Evolutionary conservation across 2,888 invertebrate species (phyloP), one percentile per base, ranked within the genome.

Genomic region (Bombylius discolor): DNA sequence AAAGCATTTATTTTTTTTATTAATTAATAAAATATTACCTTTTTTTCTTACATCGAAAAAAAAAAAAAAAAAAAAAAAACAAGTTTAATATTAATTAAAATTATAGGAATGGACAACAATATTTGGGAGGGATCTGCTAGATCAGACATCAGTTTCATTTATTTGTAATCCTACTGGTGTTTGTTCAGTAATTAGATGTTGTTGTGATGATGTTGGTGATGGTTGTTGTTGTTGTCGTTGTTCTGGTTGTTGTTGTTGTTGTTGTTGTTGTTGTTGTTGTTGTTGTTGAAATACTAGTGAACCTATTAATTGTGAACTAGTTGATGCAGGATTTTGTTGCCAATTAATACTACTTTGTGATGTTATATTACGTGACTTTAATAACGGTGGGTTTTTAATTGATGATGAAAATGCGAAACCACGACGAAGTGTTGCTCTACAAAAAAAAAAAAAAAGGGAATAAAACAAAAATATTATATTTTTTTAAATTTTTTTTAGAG

Each of bases 341-440:
- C 70, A 73, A 61, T 70, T 71, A 61, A 74, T 70, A 64, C 74
- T 74, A 63, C 68, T 72, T 64, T 74, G 73, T 59, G 82, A 79
- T 65, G 79, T 81, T 50, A 88, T 82, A 68, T 88, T 86, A 52
- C 88, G 80, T 64, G 88, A 87, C 72, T 90, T 91, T 52, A 85
- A 77, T 54, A 92, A 77, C 9, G 89, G 90, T 58, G 90, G 91
- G 70, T 89, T 84, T 67, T 88, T 85, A 58, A 81, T 81, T 1
- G 83, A 80, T 64, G 84, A 81, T 31, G 86, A 86, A 67, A 88
- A 84, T 46, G 85, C 84, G 66, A 83, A 70, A 32, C 84, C 83
- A 56, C 85, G 77, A 63, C 80, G 77, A 55, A 85, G 67, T 53
- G 83, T 83, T 52, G 79, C 83, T 67, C 84, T 80, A 66, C n/a